Conservation (phyloP, 2,797 vertebrate species). For the Halcyon smyrnensis region DNA sequence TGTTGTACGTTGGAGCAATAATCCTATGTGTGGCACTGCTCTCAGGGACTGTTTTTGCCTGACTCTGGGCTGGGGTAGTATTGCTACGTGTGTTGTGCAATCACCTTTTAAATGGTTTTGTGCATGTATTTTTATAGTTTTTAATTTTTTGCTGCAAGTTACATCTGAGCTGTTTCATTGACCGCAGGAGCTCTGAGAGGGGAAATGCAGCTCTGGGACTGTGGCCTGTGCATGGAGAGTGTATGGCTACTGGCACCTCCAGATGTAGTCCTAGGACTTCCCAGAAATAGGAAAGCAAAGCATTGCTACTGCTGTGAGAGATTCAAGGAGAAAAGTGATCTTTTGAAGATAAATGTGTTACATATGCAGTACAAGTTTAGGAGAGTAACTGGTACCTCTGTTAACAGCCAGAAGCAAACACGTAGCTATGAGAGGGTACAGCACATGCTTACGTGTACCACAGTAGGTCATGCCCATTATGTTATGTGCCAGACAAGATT, state of each 20-base stretch:
- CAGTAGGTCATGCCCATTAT: background rate
- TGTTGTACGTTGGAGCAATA: background rate
- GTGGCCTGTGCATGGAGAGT: fast-evolving
- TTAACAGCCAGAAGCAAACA: background rate
- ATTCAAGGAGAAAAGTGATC: background rate
- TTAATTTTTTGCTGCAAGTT: background rate
- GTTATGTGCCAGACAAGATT: constrained; percentile 20
- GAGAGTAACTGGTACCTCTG: background rate
- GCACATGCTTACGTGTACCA: background rate
- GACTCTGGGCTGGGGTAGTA: background rate
- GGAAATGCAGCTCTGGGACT: background rate
- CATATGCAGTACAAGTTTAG: background rate
- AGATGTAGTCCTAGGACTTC: background rate
- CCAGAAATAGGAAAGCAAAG: background rate
- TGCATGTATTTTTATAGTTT: background rate
- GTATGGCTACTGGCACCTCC: background rate
- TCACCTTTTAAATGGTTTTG: background rate
- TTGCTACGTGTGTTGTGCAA: background rate
- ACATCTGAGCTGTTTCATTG: background rate
- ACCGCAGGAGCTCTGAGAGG: background rate
- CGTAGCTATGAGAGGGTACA: background rate
- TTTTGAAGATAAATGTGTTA: background rate
- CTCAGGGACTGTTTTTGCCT: background rate
- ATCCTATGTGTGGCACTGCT: background rate
- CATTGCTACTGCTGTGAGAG: background rate